These are phyloP conservation scores for Nephrotoma appendiculata DNA, from an alignment of 2,888 invertebrate genomes.

Conservation along the genomic window DNA sequence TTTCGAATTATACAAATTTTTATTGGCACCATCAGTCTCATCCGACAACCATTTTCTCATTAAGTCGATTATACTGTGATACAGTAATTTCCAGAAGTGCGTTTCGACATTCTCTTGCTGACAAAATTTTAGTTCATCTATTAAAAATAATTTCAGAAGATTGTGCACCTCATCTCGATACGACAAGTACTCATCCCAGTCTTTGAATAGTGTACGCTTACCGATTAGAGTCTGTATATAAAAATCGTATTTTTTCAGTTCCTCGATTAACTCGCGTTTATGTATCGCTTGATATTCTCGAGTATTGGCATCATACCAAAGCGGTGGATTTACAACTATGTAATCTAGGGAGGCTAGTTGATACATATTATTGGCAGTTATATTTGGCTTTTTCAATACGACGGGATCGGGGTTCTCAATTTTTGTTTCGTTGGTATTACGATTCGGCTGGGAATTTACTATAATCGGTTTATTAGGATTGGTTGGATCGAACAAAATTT, in stretches of 20 bases:
- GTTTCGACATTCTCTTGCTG: conserved; percentile 78
- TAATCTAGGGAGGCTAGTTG: not conserved
- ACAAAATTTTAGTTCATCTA: conserved; percentile 73
- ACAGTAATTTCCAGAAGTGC: conserved; percentile 82
- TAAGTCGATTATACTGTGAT: conserved; percentile 75
- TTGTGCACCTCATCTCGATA: conserved; percentile 48
- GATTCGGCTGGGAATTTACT: conserved; percentile 33
- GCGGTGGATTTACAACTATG: conserved; percentile 23
- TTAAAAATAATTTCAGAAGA: conserved; percentile 49
- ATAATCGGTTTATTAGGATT: conserved; percentile 60
- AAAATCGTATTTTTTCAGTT: conserved; percentile 52
- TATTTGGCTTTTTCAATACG: not conserved
- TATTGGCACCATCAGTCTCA: conserved; percentile 37
- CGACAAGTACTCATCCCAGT: conserved; percentile 50
- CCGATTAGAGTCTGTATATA: conserved; percentile 49
- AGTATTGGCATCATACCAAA: conserved; percentile 42
- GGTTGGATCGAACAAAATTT: conserved; percentile 42
- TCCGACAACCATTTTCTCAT: conserved; percentile 53
- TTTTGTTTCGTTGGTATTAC: conserved; percentile 2
- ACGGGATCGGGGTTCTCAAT: not conserved
- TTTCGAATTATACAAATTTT: conserved; percentile 49
- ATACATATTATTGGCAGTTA: not conserved
- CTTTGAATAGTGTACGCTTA: conserved; percentile 41
- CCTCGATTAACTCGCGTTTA: conserved; percentile 45
- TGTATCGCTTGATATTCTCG: conserved; percentile 31